Percentiles rank a stretch among this genome's conserved stretches.
Conservation (phyloP, 2,797 vertebrate species). For the Mormyrus proboscirostris region DNA sequence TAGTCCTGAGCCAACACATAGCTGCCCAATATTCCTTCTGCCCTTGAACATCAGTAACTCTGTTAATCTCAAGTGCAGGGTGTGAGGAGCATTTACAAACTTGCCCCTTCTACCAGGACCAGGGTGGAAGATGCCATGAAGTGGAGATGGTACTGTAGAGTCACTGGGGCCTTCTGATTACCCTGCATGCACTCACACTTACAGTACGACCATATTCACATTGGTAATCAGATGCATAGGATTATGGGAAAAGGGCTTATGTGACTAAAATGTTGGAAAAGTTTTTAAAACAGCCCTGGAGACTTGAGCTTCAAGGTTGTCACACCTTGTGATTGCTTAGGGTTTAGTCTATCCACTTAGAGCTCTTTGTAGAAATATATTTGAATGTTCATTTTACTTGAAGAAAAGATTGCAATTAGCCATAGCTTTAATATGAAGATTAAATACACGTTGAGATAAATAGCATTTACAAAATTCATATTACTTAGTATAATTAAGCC, state of each 20-base stretch:
- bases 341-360: neutral
- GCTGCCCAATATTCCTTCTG: neutral
- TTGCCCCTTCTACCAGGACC: neutral
- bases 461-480: neutral
- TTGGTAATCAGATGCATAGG: neutral
- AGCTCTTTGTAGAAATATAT: neutral
- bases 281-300: neutral
- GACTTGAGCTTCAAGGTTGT: neutral
- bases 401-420: neutral
- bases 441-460: neutral
- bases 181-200: neutral
- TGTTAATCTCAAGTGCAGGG: neutral
- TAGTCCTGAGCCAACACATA: neutral
- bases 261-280: neutral
- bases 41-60: neutral
- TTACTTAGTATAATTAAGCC: neutral
- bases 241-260: neutral
- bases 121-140: neutral
- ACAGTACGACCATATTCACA: neutral
- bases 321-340: neutral
- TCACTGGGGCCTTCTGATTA: neutral
- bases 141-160: neutral
- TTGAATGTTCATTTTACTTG: neutral
- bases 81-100: neutral
- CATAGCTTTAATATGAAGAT: neutral